Evolutionary conservation across 23 tunicate species (phyloP).

Genomic region (Corella eumyota): DNA sequence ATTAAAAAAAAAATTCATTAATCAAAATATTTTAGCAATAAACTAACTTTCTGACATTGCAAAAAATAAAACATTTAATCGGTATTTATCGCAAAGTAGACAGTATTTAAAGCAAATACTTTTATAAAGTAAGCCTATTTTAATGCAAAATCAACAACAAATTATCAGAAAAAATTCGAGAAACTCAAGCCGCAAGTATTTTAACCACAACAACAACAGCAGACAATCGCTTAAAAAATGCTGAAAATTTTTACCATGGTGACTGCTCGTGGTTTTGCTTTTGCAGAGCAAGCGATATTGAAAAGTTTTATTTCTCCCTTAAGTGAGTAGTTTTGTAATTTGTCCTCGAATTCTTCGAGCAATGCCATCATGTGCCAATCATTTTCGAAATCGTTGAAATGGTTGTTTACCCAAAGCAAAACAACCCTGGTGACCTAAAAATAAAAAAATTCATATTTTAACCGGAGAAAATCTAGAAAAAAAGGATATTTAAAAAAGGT

Average conservation of each 20-base stretch:
- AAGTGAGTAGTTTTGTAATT: slow-evolving; percentile 33
- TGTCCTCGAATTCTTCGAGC: slow-evolving; percentile 87
- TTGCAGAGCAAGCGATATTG: slow-evolving; percentile 81
- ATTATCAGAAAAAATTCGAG: no score
- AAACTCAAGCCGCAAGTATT: no score
- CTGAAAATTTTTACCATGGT: slow-evolving; percentile 45
- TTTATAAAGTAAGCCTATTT: no score
- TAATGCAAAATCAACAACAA: no score
- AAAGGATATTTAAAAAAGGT: background rate
- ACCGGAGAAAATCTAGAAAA: background rate
- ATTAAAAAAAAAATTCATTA: background rate
- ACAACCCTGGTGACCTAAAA: slow-evolving; percentile 66
- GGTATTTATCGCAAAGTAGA: no score
- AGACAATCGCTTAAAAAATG: no score
- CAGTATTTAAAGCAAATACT: no score
- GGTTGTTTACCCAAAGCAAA: slow-evolving; percentile 97
- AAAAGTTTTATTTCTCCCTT: slow-evolving; percentile 55
- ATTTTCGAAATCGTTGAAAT: slow-evolving; percentile 93
- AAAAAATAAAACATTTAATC: background rate
- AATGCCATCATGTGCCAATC: slow-evolving; percentile 68
- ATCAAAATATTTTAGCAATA: background rate
- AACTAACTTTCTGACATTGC: background rate
- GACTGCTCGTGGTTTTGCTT: slow-evolving; percentile 71
- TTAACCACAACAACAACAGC: background rate
- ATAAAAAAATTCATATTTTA: background rate